These are phyloP conservation scores for Drosophila sordidula DNA, from an alignment of 2,888 invertebrate species.

Conservation along the genomic window DNA sequence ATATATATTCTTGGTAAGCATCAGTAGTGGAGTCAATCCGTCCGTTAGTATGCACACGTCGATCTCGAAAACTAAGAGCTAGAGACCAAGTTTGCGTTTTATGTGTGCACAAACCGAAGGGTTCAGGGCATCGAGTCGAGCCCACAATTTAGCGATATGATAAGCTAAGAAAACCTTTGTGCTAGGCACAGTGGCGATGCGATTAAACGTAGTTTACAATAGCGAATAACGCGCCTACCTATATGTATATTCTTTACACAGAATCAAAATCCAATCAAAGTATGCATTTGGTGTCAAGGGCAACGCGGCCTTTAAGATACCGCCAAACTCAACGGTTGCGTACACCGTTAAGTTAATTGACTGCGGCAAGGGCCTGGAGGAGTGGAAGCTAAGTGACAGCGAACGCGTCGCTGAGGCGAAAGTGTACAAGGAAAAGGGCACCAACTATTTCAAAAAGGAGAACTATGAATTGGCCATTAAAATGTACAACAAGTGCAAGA, in stretches of 20 bases:
- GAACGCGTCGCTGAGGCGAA: conserved; percentile 94
- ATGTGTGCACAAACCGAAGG: too few species aligned
- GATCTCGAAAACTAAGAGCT: too few species aligned
- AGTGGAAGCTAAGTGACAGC: conserved; percentile 92
- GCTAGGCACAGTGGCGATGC: too few species aligned
- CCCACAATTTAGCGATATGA: too few species aligned
- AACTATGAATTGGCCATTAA: conserved; percentile 92
- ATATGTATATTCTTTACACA: conserved; percentile 18
- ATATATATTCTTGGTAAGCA: too few species aligned
- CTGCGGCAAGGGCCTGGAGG: conserved; percentile 93
- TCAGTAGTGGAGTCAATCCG: too few species aligned
- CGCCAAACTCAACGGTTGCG: conserved; percentile 91
- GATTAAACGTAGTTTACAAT: too few species aligned
- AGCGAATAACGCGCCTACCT: background rate
- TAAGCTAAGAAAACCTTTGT: too few species aligned
- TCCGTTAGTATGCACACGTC: too few species aligned
- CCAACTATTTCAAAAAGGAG: conserved; percentile 92
- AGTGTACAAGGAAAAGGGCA: conserved; percentile 95
- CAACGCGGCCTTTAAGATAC: conserved; percentile 90
- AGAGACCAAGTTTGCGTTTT: too few species aligned
- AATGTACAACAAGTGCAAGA: conserved; percentile 92
- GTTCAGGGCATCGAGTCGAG: too few species aligned
- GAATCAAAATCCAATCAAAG: conserved; percentile 90
- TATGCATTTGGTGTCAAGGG: conserved; percentile 92
- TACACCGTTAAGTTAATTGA: conserved; percentile 93